Conservation (phyloP, 1,140 invertebrate genomes). For the Cydia splendana region DNA sequence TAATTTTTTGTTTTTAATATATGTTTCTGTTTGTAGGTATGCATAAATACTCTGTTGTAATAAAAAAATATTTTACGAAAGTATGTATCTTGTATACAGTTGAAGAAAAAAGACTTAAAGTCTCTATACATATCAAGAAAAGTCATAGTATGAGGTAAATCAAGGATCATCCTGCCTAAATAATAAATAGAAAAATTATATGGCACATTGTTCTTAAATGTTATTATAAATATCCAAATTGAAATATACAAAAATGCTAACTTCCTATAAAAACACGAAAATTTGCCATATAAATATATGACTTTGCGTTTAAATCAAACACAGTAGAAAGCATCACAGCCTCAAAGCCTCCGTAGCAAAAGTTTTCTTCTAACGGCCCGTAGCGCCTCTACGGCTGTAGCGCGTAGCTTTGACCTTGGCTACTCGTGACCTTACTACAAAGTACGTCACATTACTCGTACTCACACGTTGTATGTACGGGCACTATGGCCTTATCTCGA, state of each 20-base stretch:
- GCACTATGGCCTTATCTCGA: background rate
- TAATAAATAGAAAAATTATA: too few relatives aligned
- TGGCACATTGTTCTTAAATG: too few relatives aligned
- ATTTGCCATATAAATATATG: background rate
- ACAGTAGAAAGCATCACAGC: background rate
- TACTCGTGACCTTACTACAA: constrained; percentile 34
- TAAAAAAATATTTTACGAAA: too few relatives aligned
- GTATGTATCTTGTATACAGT: too few relatives aligned
- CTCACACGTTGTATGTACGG: background rate
- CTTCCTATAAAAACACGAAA: background rate
- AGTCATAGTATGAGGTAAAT: too few relatives aligned
- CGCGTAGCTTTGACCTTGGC: constrained; percentile 54
- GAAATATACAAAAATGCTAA: too few relatives aligned
- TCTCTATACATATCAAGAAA: too few relatives aligned
- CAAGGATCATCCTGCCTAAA: too few relatives aligned
- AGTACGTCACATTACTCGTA: constrained; percentile 9
- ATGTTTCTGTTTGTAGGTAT: background rate
- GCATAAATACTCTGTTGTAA: background rate
- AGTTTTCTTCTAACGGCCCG: constrained; percentile 55
- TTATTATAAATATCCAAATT: too few relatives aligned
- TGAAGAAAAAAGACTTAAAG: too few relatives aligned
- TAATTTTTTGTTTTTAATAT: background rate
- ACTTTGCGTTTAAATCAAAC: background rate
- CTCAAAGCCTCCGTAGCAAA: constrained; percentile 41
- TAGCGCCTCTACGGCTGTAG: constrained; percentile 65